These are phyloP conservation scores for Callionymus lyra DNA, from an alignment of 2,113 vertebrate genomes.

Conservation along the genomic window DNA sequence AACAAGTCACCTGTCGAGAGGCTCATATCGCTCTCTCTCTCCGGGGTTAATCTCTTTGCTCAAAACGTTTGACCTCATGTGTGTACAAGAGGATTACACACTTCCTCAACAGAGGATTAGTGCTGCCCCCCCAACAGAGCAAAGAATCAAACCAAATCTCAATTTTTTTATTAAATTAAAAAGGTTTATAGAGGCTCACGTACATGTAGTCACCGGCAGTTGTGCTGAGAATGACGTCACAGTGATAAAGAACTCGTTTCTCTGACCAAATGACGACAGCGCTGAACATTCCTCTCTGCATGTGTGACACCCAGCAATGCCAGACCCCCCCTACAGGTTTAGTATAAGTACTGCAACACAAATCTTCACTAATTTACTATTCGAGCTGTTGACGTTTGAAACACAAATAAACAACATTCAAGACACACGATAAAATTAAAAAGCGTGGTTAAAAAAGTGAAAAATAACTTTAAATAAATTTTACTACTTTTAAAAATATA, in stretches of 20 bases:
- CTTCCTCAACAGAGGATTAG: slow-evolving; percentile 52
- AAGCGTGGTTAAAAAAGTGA: too few species aligned
- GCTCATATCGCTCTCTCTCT: slow-evolving; percentile 44
- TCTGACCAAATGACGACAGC: too few species aligned
- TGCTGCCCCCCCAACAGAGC: slow-evolving; percentile 21
- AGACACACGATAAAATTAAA: too few species aligned
- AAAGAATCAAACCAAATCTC: slow-evolving; percentile 21
- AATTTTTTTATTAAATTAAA: slow-evolving; percentile 13
- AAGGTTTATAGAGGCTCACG: slow-evolving; percentile 27
- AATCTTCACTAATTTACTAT: too few species aligned
- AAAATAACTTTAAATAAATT: too few species aligned
- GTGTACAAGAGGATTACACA: slow-evolving; percentile 57
- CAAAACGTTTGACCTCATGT: slow-evolving; percentile 55
- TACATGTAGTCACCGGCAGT: slow-evolving; percentile 40
- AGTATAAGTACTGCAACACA: slow-evolving; percentile 32
- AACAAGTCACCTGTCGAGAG: background rate
- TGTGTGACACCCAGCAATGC: slow-evolving; percentile 38
- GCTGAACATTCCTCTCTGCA: background rate
- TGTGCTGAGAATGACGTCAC: slow-evolving; percentile 39
- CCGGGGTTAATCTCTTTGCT: slow-evolving; percentile 53
- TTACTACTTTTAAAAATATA: too few species aligned
- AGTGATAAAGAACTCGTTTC: too few species aligned
- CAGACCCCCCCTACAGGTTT: slow-evolving; percentile 68
- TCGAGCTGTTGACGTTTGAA: too few species aligned
- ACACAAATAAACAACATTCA: too few species aligned